These are phyloP conservation scores for Poeciliopsis gracilis DNA, from an alignment of 2,797 vertebrate genomes.

Conservation along the genomic window DNA sequence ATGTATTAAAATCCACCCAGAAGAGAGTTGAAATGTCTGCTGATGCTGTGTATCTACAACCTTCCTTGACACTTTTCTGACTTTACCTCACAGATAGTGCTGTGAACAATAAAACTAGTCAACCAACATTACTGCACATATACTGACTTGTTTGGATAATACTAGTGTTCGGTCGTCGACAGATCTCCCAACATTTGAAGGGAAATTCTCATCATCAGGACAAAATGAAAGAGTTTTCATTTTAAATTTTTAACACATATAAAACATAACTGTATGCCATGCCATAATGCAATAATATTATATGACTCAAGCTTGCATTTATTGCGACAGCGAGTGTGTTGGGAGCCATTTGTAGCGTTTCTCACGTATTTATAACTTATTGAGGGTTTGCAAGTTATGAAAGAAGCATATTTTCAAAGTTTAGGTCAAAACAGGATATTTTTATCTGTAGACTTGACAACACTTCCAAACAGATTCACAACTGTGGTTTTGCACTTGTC, in stretches of 20 bases:
- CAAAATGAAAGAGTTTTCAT: not conserved
- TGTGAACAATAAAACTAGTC: not conserved
- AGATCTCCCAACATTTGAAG: not conserved
- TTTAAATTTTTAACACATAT: not conserved
- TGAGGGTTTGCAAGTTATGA: not conserved
- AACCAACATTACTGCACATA: not conserved
- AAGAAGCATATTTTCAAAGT: not conserved
- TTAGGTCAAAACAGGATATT: slow-evolving; percentile 1
- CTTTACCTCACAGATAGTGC: not conserved
- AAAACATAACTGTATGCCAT: not conserved
- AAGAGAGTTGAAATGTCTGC: not conserved
- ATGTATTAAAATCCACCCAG: no score
- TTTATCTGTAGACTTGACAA: slow-evolving; percentile 7
- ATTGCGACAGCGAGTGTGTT: not conserved
- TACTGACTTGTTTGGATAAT: not conserved
- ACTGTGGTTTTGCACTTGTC: slow-evolving; percentile 13
- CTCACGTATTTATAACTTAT: not conserved
- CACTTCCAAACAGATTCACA: slow-evolving; percentile 7
- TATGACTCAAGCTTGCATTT: not conserved
- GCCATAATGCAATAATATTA: not conserved
- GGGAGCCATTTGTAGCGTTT: not conserved
- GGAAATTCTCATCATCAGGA: not conserved
- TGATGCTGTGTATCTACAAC: not conserved
- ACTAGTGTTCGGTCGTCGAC: not conserved
- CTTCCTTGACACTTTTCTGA: not conserved